Evolutionary conservation across 2,797 vertebrate genomes (phyloP).

Genomic region (Avahi laniger): DNA sequence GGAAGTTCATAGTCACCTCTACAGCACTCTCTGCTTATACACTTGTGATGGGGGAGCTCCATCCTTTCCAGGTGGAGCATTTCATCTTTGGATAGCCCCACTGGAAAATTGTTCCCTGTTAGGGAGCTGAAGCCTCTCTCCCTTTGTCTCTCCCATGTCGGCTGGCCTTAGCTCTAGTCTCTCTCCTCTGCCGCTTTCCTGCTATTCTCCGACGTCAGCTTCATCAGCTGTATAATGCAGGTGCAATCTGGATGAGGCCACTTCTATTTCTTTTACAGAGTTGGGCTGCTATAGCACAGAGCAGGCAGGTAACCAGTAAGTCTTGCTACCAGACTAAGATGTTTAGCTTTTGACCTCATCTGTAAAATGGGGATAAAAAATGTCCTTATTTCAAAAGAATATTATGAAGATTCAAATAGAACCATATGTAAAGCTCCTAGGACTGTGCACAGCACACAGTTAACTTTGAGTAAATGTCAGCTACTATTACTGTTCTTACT

Average conservation of each 20-base stretch:
- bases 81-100: neutral
- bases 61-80: neutral
- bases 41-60: neutral
- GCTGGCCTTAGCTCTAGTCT: neutral
- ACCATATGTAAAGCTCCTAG: neutral
- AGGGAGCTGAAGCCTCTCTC: neutral
- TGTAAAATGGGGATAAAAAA: slow-evolving; percentile 22
- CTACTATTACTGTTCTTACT: neutral
- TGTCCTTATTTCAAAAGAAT: slow-evolving; percentile 40
- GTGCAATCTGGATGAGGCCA: neutral
- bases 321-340: neutral
- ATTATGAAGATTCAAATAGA: neutral
- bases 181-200: neutral
- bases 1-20: neutral
- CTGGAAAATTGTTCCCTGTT: neutral
- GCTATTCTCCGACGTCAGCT: neutral
- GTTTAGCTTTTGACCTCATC: neutral
- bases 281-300: neutral
- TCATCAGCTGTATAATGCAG: slow-evolving; percentile 5
- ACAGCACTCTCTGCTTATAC: neutral
- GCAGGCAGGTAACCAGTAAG: neutral
- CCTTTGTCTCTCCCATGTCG: neutral
- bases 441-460: neutral
- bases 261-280: neutral
- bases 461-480: neutral